Evolutionary conservation across 2,797 vertebrate species (phyloP).

Genomic region (Pteropus rufus): DNA sequence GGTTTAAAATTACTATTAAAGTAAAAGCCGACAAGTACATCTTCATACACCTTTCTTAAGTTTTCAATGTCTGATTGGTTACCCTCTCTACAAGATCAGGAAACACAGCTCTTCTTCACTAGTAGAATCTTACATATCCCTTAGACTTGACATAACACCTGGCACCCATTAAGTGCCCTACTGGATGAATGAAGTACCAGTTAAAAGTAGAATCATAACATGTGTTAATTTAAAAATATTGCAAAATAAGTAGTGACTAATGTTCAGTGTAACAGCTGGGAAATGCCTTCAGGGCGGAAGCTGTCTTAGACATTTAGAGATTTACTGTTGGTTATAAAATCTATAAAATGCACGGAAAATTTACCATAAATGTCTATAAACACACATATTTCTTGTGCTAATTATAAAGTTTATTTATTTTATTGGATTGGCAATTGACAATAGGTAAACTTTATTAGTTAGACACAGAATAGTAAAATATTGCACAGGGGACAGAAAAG

Average conservation of each 20-base stretch:
- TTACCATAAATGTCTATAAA: constrained; percentile 67
- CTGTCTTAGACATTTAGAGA: constrained; percentile 74
- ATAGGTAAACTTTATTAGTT: constrained; percentile 48
- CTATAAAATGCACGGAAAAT: constrained; percentile 62
- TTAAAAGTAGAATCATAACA: constrained; percentile 27
- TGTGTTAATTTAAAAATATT: constrained; percentile 38
- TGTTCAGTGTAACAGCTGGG: constrained; percentile 59
- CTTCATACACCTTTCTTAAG: neutral
- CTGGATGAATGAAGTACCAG: neutral
- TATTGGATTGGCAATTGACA: constrained; percentile 68
- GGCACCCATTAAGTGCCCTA: neutral
- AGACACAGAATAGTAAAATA: constrained; percentile 48
- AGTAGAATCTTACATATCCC: neutral
- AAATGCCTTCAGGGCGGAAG: constrained; percentile 68
- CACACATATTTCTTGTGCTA: constrained; percentile 63
- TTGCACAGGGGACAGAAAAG: constrained; percentile 63
- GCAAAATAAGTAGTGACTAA: constrained; percentile 50
- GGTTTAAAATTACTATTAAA: neutral
- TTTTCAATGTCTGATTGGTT: neutral
- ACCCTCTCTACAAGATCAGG: neutral
- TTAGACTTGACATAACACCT: neutral
- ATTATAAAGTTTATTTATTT: constrained; percentile 69
- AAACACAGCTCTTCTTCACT: neutral
- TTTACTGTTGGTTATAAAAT: constrained; percentile 45
- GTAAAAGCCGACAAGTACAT: neutral